Evolutionary conservation across 64 coral and sea anemone genomes (phyloP).

Genomic region (Montipora efflorescens): DNA sequence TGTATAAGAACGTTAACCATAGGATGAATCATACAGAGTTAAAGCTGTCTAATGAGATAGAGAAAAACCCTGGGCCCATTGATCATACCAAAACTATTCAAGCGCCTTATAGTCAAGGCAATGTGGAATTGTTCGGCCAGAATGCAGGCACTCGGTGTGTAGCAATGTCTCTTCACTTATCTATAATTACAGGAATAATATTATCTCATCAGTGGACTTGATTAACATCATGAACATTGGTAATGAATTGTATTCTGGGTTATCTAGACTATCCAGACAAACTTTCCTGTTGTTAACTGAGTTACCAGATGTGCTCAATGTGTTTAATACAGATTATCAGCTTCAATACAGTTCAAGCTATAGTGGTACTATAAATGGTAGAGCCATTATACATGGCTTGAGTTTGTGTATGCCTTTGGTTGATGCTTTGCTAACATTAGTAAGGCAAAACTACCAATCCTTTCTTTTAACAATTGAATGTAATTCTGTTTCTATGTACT

Average conservation of each 20-base stretch:
- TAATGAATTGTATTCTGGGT: not conserved
- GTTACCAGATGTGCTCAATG: constrained; percentile 21
- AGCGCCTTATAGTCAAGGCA: constrained; percentile 28
- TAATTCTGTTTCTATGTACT: no score
- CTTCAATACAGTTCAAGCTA: constrained; percentile 26
- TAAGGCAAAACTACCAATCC: no score
- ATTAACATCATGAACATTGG: no score
- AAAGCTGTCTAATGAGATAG: constrained; percentile 29
- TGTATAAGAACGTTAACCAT: not conserved
- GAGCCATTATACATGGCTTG: not conserved
- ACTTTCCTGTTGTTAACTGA: not conserved
- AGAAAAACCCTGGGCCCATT: not conserved
- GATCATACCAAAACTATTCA: constrained; percentile 18
- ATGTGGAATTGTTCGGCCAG: not conserved
- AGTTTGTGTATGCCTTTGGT: no score
- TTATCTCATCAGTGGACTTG: constrained; percentile 4
- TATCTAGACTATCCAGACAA: not conserved
- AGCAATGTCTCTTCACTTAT: constrained; percentile 9
- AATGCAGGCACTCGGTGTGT: constrained; percentile 22
- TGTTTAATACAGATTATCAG: constrained; percentile 1
- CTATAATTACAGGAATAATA: constrained; percentile 17
- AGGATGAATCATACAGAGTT: constrained; percentile 7
- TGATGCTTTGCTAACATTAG: no score
- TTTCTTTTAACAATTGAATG: no score
- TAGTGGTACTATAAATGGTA: not conserved